These are phyloP conservation scores for Tapirus terrestris DNA, from an alignment of 2,113 vertebrate genomes.

Conservation along the genomic window DNA sequence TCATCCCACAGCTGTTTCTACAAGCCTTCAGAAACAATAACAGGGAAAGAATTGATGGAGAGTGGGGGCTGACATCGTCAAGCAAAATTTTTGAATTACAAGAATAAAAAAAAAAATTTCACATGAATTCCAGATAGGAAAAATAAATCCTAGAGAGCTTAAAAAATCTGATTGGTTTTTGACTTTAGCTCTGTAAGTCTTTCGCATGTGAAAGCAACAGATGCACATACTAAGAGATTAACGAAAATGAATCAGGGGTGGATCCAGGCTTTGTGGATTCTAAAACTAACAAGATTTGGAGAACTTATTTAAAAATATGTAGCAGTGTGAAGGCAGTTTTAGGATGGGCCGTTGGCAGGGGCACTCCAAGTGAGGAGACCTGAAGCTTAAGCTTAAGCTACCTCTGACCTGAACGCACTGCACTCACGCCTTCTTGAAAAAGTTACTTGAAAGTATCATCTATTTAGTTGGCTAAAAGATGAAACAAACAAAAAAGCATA, in stretches of 20 bases:
- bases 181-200: not conserved
- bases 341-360: not conserved
- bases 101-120: not conserved
- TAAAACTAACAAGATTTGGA: not conserved
- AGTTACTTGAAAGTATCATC: not conserved
- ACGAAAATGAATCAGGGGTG: not conserved
- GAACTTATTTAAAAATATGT: not conserved
- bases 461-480: not conserved
- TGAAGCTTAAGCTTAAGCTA: not conserved
- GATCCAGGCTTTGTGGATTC: not conserved
- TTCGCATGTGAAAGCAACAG: not conserved
- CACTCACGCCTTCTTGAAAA: not conserved
- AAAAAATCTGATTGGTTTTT: not conserved
- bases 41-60: not conserved
- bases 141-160: not conserved
- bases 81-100: not conserved
- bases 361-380: not conserved
- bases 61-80: too few relatives aligned
- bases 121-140: not conserved
- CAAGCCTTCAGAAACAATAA: not conserved
- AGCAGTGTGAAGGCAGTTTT: not conserved
- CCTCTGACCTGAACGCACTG: not conserved
- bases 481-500: not conserved
- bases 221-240: not conserved
- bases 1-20: too few relatives aligned